These are phyloP conservation scores for Spilogale gracilis DNA, from an alignment of 2,113 vertebrate species.

Conservation along the genomic window DNA sequence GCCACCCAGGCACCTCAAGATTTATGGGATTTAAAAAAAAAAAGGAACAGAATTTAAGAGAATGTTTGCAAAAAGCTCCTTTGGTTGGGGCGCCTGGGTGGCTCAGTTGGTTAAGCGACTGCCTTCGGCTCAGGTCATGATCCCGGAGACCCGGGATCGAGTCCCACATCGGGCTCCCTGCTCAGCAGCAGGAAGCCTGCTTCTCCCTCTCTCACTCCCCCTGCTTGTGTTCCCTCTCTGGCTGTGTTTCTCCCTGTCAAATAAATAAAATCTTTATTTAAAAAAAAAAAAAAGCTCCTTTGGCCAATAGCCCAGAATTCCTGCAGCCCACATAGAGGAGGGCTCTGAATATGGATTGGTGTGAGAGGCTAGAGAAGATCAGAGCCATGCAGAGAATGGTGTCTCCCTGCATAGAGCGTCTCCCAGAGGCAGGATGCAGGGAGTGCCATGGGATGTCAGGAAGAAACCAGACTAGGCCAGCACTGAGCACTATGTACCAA, in stretches of 20 bases:
- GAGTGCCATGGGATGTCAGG: too few relatives aligned
- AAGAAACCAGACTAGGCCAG: too few relatives aligned
- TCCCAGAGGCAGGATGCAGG: accelerated
- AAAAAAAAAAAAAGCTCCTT: not conserved
- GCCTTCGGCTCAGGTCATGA: too few relatives aligned
- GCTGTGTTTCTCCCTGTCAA: too few relatives aligned
- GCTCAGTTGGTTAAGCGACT: too few relatives aligned
- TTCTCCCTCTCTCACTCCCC: too few relatives aligned
- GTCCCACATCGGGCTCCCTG: too few relatives aligned
- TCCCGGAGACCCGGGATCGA: too few relatives aligned
- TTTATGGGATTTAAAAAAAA: not conserved
- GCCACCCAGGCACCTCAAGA: not conserved
- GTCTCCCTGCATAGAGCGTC: accelerated
- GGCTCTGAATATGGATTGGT: not conserved
- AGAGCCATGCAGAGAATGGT: accelerated
- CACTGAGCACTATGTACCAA: accelerated
- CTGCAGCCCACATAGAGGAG: not conserved
- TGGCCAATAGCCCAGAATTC: not conserved
- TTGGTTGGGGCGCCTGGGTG: not conserved
- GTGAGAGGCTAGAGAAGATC: not conserved
- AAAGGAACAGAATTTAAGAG: not conserved
- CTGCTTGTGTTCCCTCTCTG: too few relatives aligned
- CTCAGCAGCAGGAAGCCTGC: too few relatives aligned
- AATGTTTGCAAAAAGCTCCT: not conserved
- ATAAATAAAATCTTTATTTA: not conserved